Base-by-base conservation (phyloP, 2,113 vertebrate genomes). In the Carettochelys insculpta region DNA sequence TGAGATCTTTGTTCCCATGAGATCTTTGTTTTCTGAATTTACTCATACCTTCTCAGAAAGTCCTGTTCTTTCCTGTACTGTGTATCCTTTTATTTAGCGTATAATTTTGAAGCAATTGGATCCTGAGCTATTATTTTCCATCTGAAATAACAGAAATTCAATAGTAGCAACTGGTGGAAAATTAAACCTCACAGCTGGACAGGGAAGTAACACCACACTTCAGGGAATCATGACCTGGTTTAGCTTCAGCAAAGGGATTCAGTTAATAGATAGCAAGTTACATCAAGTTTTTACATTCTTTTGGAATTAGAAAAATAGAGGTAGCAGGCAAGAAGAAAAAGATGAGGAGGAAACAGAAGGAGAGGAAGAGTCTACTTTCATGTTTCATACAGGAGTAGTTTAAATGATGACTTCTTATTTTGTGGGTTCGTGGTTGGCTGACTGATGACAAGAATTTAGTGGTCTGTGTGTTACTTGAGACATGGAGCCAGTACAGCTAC, bases 251-350 rank as follows among this genome's bases (percentile, higher is more conserved):
- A 91, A 86, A 93, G 80, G 38, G 24, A 50, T 88, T 77, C 83
- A 85, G 25, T 89, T 96, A 93, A 90, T 86, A 51, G 61, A 80
- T 80, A 89, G 76, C 84, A 93, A 94, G 90, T 94, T 91, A 88
- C 51, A 77, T 95, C 90, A 95, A 53, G 91, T 82, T 94, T 93
- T 90, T 84, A 68, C 83, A 90, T 95, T 93, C 77, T 87, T 95
- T 87, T 38, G 14, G 54, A 90, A 71, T 31, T 50, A 96, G 76
- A 93, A 92, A 80, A 68, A 68, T 58, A 90, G 80, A 14, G 47
- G 77, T 87, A 83, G 82, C 75, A 81, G 90, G 76, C 6, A 79
- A 56, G 38, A 77, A 65, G 29, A 77, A 85, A n/a, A 50, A 83
- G 77, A 88, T 81, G 31, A 61, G 71, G 10, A 77, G 27, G n/a